Evolutionary conservation across 2,888 invertebrate species (phyloP).

Genomic region (Lamproptera curius): DNA sequence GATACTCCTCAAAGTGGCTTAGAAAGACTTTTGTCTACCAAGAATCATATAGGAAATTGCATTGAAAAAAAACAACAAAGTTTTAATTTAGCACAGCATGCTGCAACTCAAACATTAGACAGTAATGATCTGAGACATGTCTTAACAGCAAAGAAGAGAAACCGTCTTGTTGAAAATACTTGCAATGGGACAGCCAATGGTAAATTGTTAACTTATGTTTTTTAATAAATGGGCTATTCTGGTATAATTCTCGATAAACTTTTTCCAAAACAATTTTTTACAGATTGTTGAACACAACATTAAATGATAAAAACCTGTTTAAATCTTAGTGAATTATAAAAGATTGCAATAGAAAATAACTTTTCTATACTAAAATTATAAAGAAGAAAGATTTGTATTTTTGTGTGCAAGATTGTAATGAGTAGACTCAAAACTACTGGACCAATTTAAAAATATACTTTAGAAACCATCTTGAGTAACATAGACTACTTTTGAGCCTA

Average conservation of each 20-base stretch:
- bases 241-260: background rate
- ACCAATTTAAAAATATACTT: too few species aligned
- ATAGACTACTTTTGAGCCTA: too few species aligned
- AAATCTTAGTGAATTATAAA: background rate
- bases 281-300: background rate
- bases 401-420: background rate
- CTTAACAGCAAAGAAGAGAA: conserved; percentile 13
- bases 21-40: too few species aligned
- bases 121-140: conserved; percentile 1
- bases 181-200: background rate
- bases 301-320: background rate
- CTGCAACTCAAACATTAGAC: background rate
- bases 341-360: background rate
- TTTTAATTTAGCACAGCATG: background rate
- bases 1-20: background rate
- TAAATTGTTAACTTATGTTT: background rate
- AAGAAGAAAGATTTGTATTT: too few species aligned
- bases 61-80: background rate
- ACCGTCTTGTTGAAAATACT: background rate
- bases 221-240: background rate
- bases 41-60: background rate
- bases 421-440: too few species aligned
- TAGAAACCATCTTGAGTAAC: too few species aligned
- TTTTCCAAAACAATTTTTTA: background rate
- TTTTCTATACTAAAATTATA: too few species aligned